A percentile compares a stretch with the other conserved stretches of the same genome.
phyloP scores from a whole-genome alignment of 2,113 vertebrate species.

The Peucedramus taeniatus region DNA sequence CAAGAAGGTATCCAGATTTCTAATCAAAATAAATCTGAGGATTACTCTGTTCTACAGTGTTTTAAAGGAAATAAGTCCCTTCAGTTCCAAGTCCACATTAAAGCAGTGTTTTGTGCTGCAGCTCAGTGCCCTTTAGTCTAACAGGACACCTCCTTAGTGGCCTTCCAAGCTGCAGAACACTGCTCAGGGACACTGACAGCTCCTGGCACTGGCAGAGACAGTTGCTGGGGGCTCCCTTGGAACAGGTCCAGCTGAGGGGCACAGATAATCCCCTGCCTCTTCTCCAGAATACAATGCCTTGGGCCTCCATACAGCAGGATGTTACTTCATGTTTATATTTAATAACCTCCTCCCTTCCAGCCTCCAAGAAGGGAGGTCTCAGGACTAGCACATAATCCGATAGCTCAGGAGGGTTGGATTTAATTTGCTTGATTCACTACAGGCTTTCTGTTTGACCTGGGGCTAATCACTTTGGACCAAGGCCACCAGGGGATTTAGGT shows the following conservation, averaged over 20 bases:
- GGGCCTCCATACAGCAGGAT: not conserved
- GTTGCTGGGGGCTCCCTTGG: not conserved
- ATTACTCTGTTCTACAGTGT: constrained; percentile 12
- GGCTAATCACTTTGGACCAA: constrained; percentile 46
- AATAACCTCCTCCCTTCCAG: constrained; percentile 1
- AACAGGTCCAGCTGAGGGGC: not conserved
- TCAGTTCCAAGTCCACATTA: not conserved
- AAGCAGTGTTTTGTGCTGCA: not conserved
- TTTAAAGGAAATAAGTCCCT: constrained; percentile 18
- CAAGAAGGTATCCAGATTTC: constrained; percentile 61
- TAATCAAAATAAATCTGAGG: constrained; percentile 62
- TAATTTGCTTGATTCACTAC: constrained; percentile 57
- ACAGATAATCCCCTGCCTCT: not conserved
- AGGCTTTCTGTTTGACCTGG: constrained; percentile 46
- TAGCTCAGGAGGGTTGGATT: constrained; percentile 47
- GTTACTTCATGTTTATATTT: constrained; percentile 19
- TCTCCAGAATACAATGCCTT: not conserved
- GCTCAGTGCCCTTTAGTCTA: not conserved
- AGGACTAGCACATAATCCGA: not conserved
- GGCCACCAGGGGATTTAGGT: constrained; percentile 57
- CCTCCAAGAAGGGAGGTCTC: constrained; percentile 18
- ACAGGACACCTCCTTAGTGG: not conserved
- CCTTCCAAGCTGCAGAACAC: not conserved
- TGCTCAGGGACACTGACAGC: not conserved
- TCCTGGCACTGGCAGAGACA: not conserved